Percentiles rank a stretch among this genome's conserved stretches.
Conservation (phyloP, 35 echinoderm and acorn worm genomes). For the Heliocidaris erythrogramma region DNA sequence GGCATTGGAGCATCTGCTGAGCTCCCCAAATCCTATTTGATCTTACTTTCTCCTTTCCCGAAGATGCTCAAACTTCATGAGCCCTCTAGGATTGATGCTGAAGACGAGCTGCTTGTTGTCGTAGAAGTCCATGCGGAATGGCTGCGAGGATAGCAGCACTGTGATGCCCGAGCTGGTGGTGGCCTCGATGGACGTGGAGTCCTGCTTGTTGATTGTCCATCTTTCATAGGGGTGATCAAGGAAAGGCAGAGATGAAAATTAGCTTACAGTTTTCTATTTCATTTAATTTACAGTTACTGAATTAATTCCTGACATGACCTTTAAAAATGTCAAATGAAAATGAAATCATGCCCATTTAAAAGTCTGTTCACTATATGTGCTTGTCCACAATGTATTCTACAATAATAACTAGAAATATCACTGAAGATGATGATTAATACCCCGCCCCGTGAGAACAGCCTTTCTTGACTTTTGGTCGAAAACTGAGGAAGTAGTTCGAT, state of each 20-base stretch:
- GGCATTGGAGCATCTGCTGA: background rate
- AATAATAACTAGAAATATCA: too few relatives aligned
- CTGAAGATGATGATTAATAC: too few relatives aligned
- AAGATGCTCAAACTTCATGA: constrained; percentile 93
- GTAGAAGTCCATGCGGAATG: constrained; percentile 84
- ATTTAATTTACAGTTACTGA: background rate
- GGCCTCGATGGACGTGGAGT: constrained; percentile 55
- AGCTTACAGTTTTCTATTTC: background rate
- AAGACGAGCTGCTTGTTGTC: constrained; percentile 75
- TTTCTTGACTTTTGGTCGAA: too few relatives aligned
- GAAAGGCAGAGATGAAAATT: background rate
- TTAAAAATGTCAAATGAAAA: too few relatives aligned
- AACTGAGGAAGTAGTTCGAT: too few relatives aligned
- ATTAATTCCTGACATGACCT: too few relatives aligned
- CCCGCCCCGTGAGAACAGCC: too few relatives aligned
- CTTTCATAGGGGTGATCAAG: constrained; percentile 34
- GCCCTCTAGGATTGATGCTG: constrained; percentile 85
- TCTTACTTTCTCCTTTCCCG: constrained; percentile 77
- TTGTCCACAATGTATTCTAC: too few relatives aligned
- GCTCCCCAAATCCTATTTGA: background rate
- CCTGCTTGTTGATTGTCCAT: constrained; percentile 72
- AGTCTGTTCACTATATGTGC: too few relatives aligned
- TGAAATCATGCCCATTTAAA: too few relatives aligned
- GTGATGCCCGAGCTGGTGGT: constrained; percentile 48
- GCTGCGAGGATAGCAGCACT: constrained; percentile 69